Base-by-base conservation (phyloP, 2,888 invertebrate species). In the Metopia argyrocephala region DNA sequence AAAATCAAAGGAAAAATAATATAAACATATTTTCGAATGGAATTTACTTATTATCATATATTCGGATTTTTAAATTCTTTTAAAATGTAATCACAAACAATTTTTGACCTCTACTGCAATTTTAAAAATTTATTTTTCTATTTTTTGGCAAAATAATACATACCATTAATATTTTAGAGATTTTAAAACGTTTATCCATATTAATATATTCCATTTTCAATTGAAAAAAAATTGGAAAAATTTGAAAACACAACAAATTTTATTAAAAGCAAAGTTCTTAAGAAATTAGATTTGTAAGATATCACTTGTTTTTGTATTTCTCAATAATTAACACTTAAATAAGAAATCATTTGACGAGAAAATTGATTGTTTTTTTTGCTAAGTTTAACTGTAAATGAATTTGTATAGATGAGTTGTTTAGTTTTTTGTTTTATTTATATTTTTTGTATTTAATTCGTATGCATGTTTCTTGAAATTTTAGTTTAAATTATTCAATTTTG, bases 81-180 rank as follows among this genome's bases (percentile, higher is more conserved):
- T n/a, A n/a, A n/a, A n/a, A n/a, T n/a, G n/a, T n/a, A n/a, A n/a
- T n/a, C n/a, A n/a, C n/a, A n/a, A n/a, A n/a, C n/a, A n/a, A n/a
- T n/a, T n/a, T n/a, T n/a, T n/a, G n/a, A n/a, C n/a, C n/a, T n/a
- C n/a, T n/a, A n/a, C n/a, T n/a, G n/a, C n/a, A n/a, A n/a, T n/a
- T n/a, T n/a, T n/a, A n/a, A n/a, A n/a, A n/a, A n/a, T n/a, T n/a
- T n/a, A n/a, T 28, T 61, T n/a, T 38, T 15, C 6, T n/a, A 4
- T 45, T 28, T 62, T 56, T 65, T 45, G 48, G 23, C 25, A 45
- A n/a, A 54, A 50, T 18, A 50, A 28, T 27, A 38, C 62, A 48
- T 85, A 88, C 88, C 86, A 86, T 86, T 85, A 86, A 85, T 84
- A 84, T 85, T 80, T 86, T 87, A 56, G 85, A 85, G 80, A 86